Conservation (phyloP, 2,888 invertebrate species). For the Blastobasis lacticolella region DNA sequence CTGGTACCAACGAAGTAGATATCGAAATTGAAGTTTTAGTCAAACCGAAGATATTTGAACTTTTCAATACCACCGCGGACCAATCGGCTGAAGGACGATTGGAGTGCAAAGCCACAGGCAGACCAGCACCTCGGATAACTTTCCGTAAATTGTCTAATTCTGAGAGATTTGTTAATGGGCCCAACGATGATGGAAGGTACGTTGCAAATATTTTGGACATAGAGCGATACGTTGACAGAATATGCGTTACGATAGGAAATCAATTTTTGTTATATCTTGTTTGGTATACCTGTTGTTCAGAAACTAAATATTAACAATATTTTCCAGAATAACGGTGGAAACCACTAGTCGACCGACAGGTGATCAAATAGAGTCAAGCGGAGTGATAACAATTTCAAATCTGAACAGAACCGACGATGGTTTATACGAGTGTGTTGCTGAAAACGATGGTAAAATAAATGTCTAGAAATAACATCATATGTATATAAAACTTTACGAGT, state of each 20-base stretch:
- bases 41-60: conserved; percentile 86
- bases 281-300: not conserved
- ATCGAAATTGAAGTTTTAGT: conserved; percentile 82
- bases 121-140: conserved; percentile 85
- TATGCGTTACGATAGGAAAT: too few relatives aligned
- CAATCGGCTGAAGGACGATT: conserved; percentile 77
- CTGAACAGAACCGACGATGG: conserved; percentile 86
- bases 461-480: too few relatives aligned
- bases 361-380: conserved; percentile 71
- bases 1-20: conserved; percentile 80
- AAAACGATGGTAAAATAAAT: conserved; percentile 75
- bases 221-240: not conserved
- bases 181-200: conserved; percentile 75
- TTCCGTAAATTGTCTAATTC: conserved; percentile 83
- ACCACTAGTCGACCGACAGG: conserved; percentile 63
- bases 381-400: conserved; percentile 79
- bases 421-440: conserved; percentile 89
- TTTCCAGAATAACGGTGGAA: conserved; percentile 75
- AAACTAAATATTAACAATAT: not conserved
- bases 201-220: not conserved
- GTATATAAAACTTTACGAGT: not conserved
- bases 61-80: conserved; percentile 81
- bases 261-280: too few relatives aligned
- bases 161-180: conserved; percentile 78
- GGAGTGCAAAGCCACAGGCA: conserved; percentile 85